A percentile compares a stretch with the other conserved stretches of the same genome.
Conservation (phyloP, 2,888 invertebrate genomes). For the Entomobrya multifasciata region DNA sequence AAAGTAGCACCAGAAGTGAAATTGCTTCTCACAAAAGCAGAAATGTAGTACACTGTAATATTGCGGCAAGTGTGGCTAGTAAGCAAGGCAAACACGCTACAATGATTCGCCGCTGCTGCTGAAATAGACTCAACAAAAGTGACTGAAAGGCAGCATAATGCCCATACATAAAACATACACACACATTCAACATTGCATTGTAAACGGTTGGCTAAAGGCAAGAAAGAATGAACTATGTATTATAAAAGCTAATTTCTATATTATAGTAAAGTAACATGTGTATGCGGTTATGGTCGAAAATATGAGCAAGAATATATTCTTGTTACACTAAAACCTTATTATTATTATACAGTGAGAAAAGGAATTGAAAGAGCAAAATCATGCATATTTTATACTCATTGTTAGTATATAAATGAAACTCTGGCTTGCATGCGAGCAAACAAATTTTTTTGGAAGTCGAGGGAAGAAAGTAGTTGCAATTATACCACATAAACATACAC, state of each 20-base stretch:
- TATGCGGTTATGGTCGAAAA: too few species aligned
- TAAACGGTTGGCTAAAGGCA: conserved; percentile 19
- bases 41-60: not conserved
- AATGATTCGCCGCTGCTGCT: not conserved
- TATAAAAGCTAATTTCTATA: not conserved
- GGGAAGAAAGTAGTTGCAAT: conserved; percentile 14
- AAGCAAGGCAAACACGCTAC: conserved; percentile 16
- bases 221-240: not conserved
- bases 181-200: not conserved
- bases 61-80: too few species aligned
- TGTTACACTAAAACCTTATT: too few species aligned
- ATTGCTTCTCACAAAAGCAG: not conserved
- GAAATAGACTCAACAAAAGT: conserved; percentile 27
- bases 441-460: not conserved
- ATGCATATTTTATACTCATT: not conserved
- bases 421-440: not conserved
- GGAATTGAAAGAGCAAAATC: not conserved
- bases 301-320: too few species aligned
- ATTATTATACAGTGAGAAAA: not conserved
- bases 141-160: conserved; percentile 1
- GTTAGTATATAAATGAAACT: not conserved
- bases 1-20: not conserved
- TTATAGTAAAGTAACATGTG: not conserved
- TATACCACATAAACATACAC: conserved; percentile 6
- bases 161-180: not conserved